phyloP scores from a whole-genome alignment of 30 jellyfish, hydroid and myxozoan species.

The Chrysaora quinquecirrha region DNA sequence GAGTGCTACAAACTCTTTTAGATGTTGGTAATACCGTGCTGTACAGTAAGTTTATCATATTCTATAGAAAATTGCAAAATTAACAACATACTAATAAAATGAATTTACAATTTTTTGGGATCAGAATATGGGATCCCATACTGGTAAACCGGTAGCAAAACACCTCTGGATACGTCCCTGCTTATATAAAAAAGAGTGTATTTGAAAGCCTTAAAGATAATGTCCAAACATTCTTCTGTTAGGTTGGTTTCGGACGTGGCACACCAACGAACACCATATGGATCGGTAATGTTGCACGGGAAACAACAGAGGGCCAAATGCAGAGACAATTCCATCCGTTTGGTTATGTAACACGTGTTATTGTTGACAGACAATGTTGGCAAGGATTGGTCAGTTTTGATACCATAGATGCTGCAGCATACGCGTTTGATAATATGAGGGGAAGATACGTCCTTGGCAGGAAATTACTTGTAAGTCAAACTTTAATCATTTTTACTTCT shows the following conservation, averaged over 20 bases:
- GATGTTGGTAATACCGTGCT: too few species aligned
- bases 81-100: too few species aligned
- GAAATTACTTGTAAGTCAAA: conserved; percentile 75
- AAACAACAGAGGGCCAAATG: conserved; percentile 82
- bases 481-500: neutral
- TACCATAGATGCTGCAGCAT: conserved; percentile 94
- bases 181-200: too few species aligned
- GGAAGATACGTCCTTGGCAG: conserved; percentile 86
- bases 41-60: too few species aligned
- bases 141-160: too few species aligned
- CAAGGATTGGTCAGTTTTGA: conserved; percentile 93
- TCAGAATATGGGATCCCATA: too few species aligned
- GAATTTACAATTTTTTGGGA: too few species aligned
- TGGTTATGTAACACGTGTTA: conserved; percentile 89
- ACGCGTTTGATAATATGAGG: conserved; percentile 88
- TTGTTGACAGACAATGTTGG: conserved; percentile 80
- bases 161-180: too few species aligned
- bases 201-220: too few species aligned
- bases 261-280: conserved; percentile 98
- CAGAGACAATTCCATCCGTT: conserved; percentile 83
- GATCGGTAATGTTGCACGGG: conserved; percentile 89
- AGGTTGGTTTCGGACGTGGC: conserved; percentile 99
- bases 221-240: too few species aligned
- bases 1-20: too few species aligned
- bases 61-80: too few species aligned